These are phyloP conservation scores for Vanessa atalanta DNA, from an alignment of 1,140 invertebrate genomes.

Conservation along the genomic window DNA sequence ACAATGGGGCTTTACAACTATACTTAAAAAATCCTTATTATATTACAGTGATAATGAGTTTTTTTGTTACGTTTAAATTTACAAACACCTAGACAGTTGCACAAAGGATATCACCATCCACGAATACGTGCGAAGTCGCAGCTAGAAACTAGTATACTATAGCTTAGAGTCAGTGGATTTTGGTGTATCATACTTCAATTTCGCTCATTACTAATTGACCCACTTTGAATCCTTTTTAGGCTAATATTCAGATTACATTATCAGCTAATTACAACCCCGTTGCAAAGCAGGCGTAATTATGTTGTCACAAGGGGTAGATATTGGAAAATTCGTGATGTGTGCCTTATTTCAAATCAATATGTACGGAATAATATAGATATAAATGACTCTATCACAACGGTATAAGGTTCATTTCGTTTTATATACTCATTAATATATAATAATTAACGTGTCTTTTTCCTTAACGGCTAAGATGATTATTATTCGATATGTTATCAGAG, in stretches of 20 bases:
- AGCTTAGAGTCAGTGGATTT: background rate
- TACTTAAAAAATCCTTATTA: too few relatives aligned
- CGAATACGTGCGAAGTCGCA: too few relatives aligned
- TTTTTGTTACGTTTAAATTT: too few relatives aligned
- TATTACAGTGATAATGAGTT: too few relatives aligned
- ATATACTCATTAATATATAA: background rate
- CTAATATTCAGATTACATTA: constrained; percentile 12
- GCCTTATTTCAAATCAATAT: constrained; percentile 62
- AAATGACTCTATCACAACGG: background rate
- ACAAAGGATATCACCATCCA: too few relatives aligned
- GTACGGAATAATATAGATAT: constrained; percentile 30
- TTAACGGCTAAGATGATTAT: too few relatives aligned
- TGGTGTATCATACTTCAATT: background rate
- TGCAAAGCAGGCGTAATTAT: constrained; percentile 1
- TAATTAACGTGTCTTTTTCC: too few relatives aligned
- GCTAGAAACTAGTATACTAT: too few relatives aligned
- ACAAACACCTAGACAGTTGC: too few relatives aligned
- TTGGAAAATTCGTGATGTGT: constrained; percentile 50
- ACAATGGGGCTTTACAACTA: too few relatives aligned
- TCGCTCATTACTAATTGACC: background rate
- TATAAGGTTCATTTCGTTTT: background rate
- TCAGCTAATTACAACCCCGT: constrained; percentile 27
- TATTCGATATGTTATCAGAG: too few relatives aligned
- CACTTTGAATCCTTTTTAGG: background rate
- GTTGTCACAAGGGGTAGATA: constrained; percentile 16